Base-by-base conservation (phyloP, 2,888 invertebrate genomes). In the Leucoptera coffeella region DNA sequence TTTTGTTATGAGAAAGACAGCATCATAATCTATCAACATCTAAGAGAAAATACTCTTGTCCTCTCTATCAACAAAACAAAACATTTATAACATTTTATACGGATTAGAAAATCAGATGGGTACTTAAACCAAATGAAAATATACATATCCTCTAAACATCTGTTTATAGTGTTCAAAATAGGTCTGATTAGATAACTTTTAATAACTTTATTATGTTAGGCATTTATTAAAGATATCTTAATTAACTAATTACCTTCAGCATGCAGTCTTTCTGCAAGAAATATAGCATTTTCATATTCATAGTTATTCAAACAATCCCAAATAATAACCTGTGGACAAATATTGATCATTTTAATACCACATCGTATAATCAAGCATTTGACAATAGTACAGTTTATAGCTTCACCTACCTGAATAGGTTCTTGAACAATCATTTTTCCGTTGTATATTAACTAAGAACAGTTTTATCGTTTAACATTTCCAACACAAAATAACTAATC, bases 221-320 rank as follows among this genome's bases (percentile, higher is more conserved):
- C 12, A 6, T 22, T 21, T 21, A 21, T 21, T 9, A 22, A 22
- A n/a, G 12, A n/a, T n/a, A n/a, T n/a, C n/a, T n/a, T n/a, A n/a
- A 8, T 22, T 13, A 27, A 22, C 12, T 28, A 38, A 50, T 71
- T 77, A 92, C 95, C 90, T 88, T 96, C 96, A 33, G 93, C 89
- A 60, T 86, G 88, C 35, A 96, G 76, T 56, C 94, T 78, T 65
- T 99, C 97, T 23, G 97, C 93, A 48, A 99, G 76, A 69, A 97
- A 96, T 57, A 91, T 87, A 49, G 97, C 97, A 78, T 97, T 95
- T 47, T 82, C 78, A 74, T 85, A 93, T 54, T 89, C 89, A 72
- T 96, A 96, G 71, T 96, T 89, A 67, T 96, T 93, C 49, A 99
- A 81, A 73, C 93, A 93, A 74, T 95, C 94, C 94, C 94, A 95